Evolutionary conservation across 2,113 vertebrate species (phyloP).

Genomic region (Nibea albiflora): DNA sequence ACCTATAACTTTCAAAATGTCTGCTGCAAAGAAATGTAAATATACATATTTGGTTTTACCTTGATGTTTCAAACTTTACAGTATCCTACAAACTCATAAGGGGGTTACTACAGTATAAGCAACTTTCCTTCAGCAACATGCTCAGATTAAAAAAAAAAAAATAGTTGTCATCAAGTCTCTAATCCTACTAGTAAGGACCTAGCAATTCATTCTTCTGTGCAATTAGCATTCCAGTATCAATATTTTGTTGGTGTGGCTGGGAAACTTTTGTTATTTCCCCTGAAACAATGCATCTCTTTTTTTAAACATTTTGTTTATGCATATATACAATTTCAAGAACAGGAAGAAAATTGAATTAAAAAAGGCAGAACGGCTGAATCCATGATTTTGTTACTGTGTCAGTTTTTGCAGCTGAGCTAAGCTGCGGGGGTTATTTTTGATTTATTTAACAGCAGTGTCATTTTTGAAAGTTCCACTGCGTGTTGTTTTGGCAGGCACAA

Average conservation of each 20-base stretch:
- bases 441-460: conserved; percentile 45
- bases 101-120: background rate
- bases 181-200: background rate
- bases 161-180: background rate
- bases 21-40: background rate
- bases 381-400: conserved; percentile 22
- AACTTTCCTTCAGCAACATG: background rate
- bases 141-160: background rate
- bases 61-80: too few species aligned
- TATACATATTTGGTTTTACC: background rate
- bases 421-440: conserved; percentile 45
- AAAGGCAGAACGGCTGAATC: conserved; percentile 18
- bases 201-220: background rate
- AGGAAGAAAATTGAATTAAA: conserved; percentile 12
- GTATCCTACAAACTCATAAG: background rate
- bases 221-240: background rate
- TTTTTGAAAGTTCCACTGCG: conserved; percentile 51
- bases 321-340: background rate
- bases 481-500: conserved; percentile 53
- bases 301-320: background rate
- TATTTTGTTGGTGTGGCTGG: background rate
- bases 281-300: conserved; percentile 6
- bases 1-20: background rate
- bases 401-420: conserved; percentile 32
- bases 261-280: background rate